phyloP scores from a whole-genome alignment of 2,113 vertebrate species.

The Oryzias melastigma region DNA sequence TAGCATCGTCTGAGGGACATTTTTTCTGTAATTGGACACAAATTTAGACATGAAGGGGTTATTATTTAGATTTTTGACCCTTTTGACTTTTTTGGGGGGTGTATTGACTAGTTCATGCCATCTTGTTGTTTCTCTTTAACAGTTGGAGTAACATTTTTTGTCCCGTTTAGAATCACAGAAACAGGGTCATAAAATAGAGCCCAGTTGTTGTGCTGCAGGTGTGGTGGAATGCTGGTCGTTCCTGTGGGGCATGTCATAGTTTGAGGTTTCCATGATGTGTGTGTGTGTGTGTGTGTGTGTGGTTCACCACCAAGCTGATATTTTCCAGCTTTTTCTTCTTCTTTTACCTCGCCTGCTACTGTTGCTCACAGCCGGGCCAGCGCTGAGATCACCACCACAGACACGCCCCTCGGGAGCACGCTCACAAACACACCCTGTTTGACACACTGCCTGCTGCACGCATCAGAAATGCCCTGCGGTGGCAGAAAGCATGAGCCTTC shows the following conservation, averaged over 20 bases:
- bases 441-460: constrained; percentile 43
- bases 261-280: constrained; percentile 26
- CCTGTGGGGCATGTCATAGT: constrained; percentile 47
- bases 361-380: constrained; percentile 12
- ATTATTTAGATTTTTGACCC: no score
- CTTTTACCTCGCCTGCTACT: neutral
- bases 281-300: constrained; percentile 25
- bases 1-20: no score
- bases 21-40: no score
- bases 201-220: constrained; percentile 45
- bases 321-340: constrained; percentile 7
- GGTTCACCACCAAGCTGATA: constrained; percentile 34
- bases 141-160: neutral
- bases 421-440: constrained; percentile 17
- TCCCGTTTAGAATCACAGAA: neutral
- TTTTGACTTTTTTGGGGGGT: no score
- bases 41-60: no score
- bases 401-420: constrained; percentile 45
- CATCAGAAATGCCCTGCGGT: constrained; percentile 38
- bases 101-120: no score
- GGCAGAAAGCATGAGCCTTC: constrained; percentile 6
- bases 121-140: no score
- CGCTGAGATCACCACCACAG: constrained; percentile 34
- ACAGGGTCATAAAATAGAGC: constrained; percentile 6
- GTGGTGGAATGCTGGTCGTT: constrained; percentile 54